Conservation (phyloP, 2,113 vertebrate species). For the Leuciscus idus region DNA sequence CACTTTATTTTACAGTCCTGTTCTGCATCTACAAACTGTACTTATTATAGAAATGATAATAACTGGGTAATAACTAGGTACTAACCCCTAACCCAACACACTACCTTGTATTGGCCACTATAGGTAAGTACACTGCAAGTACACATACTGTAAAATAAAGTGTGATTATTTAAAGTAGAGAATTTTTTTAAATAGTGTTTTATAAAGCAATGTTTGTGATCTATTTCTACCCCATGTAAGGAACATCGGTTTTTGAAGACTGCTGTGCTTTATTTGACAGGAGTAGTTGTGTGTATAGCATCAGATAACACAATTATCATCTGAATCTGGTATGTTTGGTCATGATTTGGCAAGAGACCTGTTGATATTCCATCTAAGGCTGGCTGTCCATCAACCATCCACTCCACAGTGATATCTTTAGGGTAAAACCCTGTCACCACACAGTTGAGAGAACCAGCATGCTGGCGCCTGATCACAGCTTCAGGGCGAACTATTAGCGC, state of each 20-base stretch:
- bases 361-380: not conserved
- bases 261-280: constrained; percentile 20
- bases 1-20: no score
- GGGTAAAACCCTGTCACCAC: constrained; percentile 21
- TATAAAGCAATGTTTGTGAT: not conserved
- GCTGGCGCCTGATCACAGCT: not conserved
- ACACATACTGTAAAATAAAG: no score
- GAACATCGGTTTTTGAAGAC: not conserved
- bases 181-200: not conserved
- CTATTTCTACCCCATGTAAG: not conserved
- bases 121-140: no score
- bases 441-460: not conserved
- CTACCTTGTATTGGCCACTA: no score
- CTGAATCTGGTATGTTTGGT: constrained; percentile 24
- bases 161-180: no score
- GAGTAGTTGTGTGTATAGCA: not conserved
- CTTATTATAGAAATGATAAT: no score
- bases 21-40: no score
- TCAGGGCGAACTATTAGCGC: not conserved
- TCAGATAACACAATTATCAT: not conserved
- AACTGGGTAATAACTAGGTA: no score
- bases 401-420: constrained; percentile 15
- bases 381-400: not conserved
- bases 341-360: constrained; percentile 16
- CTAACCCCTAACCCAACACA: no score